These are phyloP conservation scores for Nylanderia fulva DNA, from an alignment of 1,140 invertebrate genomes.

Conservation along the genomic window DNA sequence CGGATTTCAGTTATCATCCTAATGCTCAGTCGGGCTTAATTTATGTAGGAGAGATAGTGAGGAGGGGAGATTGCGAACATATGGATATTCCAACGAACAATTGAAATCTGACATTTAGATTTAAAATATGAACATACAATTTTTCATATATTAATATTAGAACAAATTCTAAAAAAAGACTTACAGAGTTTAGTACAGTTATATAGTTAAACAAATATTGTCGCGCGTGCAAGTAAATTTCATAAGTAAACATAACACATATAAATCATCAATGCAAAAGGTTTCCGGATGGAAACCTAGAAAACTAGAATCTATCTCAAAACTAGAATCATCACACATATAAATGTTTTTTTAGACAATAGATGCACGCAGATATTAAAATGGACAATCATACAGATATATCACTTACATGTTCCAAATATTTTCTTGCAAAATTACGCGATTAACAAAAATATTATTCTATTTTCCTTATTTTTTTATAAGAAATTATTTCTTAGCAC, in stretches of 20 bases:
- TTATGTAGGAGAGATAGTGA: not conserved
- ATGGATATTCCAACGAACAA: not conserved
- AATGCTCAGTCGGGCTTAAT: not conserved
- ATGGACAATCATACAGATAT: not conserved
- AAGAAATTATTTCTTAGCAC: not conserved
- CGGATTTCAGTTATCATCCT: constrained; percentile 4
- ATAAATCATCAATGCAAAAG: no score
- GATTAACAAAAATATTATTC: constrained; percentile 5
- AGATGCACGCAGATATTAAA: not conserved
- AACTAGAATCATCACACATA: no score
- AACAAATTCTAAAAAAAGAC: not conserved
- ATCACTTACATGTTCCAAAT: not conserved
- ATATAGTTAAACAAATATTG: not conserved
- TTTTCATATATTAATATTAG: not conserved
- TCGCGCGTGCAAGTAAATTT: not conserved
- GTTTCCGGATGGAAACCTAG: no score
- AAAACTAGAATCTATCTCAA: no score
- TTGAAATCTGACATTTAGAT: no score
- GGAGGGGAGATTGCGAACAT: not conserved
- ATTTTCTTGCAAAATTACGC: not conserved
- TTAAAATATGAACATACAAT: not conserved
- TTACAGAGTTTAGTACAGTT: not conserved
- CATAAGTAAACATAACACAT: not conserved
- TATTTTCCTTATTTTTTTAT: not conserved
- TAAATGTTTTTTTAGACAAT: not conserved